These are phyloP conservation scores for Olivierus martensii DNA, from an alignment of 1,140 invertebrate species.

Conservation along the genomic window DNA sequence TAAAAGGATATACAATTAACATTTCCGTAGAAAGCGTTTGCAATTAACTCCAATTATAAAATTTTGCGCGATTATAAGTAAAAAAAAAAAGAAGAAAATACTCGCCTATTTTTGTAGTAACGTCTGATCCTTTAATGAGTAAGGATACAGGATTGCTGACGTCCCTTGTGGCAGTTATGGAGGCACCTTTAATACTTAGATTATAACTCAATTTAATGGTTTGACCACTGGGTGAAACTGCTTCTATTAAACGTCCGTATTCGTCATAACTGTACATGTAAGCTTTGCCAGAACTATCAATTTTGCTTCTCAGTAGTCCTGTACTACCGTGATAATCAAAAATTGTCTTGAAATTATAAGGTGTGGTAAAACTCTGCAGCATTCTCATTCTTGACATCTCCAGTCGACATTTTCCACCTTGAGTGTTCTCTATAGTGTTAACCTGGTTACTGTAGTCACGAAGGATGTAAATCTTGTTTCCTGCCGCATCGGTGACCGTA, in stretches of 20 bases:
- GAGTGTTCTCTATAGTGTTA: conserved; percentile 84
- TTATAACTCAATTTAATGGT: conserved; percentile 49
- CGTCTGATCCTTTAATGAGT: conserved; percentile 71
- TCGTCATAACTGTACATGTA: conserved; percentile 81
- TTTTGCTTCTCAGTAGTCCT: conserved; percentile 53
- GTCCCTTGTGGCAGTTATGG: conserved; percentile 39
- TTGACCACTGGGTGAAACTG: conserved; percentile 83
- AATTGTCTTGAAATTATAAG: conserved; percentile 16
- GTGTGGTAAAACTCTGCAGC: conserved; percentile 20
- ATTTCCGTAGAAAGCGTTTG: not conserved
- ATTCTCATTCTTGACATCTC: conserved; percentile 42
- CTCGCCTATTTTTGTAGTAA: conserved; percentile 29
- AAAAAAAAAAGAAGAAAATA: no score
- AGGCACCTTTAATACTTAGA: conserved; percentile 20
- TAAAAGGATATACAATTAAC: not conserved
- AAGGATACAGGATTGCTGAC: conserved; percentile 63
- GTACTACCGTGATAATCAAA: conserved; percentile 69
- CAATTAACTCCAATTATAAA: not conserved
- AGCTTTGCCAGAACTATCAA: conserved; percentile 46
- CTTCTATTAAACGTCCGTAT: conserved; percentile 63
- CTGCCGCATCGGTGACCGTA: conserved; percentile 79
- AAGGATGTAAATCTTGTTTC: conserved; percentile 85
- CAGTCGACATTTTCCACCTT: conserved; percentile 78
- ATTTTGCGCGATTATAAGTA: not conserved
- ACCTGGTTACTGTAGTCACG: conserved; percentile 58